Evolutionary conservation across 2,797 vertebrate genomes (phyloP), one percentile per base, ranked within the genome.

Genomic region (Peromyscus eremicus): DNA sequence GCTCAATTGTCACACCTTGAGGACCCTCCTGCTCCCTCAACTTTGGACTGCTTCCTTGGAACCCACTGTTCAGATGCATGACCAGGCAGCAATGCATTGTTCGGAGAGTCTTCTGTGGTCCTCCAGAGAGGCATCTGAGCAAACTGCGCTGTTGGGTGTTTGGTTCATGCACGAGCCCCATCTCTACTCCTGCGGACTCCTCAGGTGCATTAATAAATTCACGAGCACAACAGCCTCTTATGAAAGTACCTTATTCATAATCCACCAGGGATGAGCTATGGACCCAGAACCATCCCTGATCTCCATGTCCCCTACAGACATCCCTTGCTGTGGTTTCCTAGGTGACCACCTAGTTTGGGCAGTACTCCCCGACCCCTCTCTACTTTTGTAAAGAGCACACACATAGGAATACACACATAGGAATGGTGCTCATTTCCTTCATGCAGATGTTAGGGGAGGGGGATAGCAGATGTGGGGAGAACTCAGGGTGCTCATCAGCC

Each of bases 91-190:
- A 23, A 13, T 34, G 29, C 32, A 14, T 13, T 70, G n/a, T 25
- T 25, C 27, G 8, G 37, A 76, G 57, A 52, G 2, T 3, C 0
- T 64, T 34, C 4, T 73, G 27, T 52, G 66, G 52, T 5, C 32
- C 77, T 73, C 85, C 57, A 40, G 76, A 57, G 60, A 9, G 5
- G 43, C 4, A 2, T 19, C 6, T 75, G 73, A 66, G 52, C 5
- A 25, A 68, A 52, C 37, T n/a, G 9, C 49, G 2, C 68, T 23
- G 19, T 40, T 6, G 60, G 73, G 60, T 16, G 25, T 70, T 52
- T 46, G 19, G 9, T 81, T 43, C 27, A 7, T 0, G 0, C 46
- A 0, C 8, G 34, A n/a, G 6, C 10, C 75, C 71, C 27, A 2
- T 49, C 14, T 77, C 11, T 0, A 1, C 29, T 81, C 10, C 9